A percentile compares a stretch with the other conserved stretches of the same genome.
Evolutionary conservation across 2,888 invertebrate genomes (phyloP).

Genomic region (Heliconius hortense): DNA sequence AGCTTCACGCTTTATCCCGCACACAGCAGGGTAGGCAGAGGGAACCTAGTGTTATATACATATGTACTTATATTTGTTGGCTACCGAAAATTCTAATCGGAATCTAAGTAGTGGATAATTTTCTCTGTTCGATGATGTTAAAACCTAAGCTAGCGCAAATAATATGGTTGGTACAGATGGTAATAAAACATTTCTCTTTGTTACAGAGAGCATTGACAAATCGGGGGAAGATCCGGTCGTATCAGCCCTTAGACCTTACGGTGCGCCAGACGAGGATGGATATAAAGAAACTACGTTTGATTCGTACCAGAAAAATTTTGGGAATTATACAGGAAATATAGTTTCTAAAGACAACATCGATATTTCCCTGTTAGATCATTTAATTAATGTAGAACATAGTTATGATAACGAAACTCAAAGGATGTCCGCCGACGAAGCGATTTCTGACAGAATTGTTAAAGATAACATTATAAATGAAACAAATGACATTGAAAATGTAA

Average conservation of each 20-base stretch:
- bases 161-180: constrained; percentile 24
- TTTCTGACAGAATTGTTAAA: constrained; percentile 49
- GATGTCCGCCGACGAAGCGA: constrained; percentile 54
- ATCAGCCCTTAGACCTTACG: constrained; percentile 68
- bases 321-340: constrained; percentile 57
- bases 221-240: constrained; percentile 74
- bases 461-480: constrained; percentile 55
- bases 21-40: too few relatives aligned
- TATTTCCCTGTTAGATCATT: constrained; percentile 60
- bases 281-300: constrained; percentile 54
- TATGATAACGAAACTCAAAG: constrained; percentile 66
- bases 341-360: constrained; percentile 48
- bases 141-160: constrained; percentile 30
- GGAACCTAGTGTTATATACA: too few relatives aligned
- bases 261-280: constrained; percentile 67
- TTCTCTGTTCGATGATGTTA: constrained; percentile 24
- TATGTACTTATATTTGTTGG: neutral
- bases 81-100: neutral
- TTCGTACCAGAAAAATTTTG: constrained; percentile 67
- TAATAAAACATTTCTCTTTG: constrained; percentile 51
- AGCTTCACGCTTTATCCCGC: too few relatives aligned
- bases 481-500: constrained; percentile 57
- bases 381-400: constrained; percentile 73
- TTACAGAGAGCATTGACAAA: constrained; percentile 77
- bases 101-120: constrained; percentile 16